Evolutionary conservation across 1,140 invertebrate genomes (phyloP), one percentile per base, ranked within the genome.

Genomic region (Lordiphosa stackelbergi): DNA sequence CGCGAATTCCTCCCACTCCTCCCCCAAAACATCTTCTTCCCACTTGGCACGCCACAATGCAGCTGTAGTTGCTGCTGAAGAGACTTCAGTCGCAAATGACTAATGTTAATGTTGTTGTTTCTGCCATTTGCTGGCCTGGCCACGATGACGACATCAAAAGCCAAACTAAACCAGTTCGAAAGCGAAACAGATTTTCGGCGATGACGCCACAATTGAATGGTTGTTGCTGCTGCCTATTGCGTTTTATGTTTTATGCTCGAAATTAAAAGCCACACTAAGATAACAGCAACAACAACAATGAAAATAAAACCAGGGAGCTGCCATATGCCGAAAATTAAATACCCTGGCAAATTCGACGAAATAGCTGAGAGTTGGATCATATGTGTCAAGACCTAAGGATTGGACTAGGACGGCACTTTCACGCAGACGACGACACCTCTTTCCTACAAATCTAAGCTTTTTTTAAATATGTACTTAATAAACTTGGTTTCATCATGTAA

Each of bases 211-310:
- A 83, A 45, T 38, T 77, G 71, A 46, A 46, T 40, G 38, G 22
- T 24, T 24, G 22, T 19, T 19, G 19, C 19, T 19, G 22, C 5
- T 24, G 22, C 22, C 52, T 78, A 78, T 83, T 83, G 72, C 72
- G 72, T 83, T 84, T 77, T 81, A 77, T 69, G 63, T 69, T 83
- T 75, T 72, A 81, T 81, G 77, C 54, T 72, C 36, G 19, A 69
- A 83, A 69, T 77, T 49, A 83, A 75, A 57, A 75, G 60, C 60
- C 68, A 63, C 62, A 58, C 22, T 52, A 43, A 42, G 24, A 31
- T 0, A 31, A 13, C 19, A 22, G 4, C 19, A 24, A 24, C 22
- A 11, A 34, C 16, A 40, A 31, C 22, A 19, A 19, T 4, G 19
- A 19, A 45, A 24, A 5, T 8, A 31, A 31, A 31, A 31, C 6